Percentiles rank a stretch among this genome's conserved stretches.
Evolutionary conservation across 2,113 vertebrate species (phyloP).

Genomic region (Dromiciops gliroides): DNA sequence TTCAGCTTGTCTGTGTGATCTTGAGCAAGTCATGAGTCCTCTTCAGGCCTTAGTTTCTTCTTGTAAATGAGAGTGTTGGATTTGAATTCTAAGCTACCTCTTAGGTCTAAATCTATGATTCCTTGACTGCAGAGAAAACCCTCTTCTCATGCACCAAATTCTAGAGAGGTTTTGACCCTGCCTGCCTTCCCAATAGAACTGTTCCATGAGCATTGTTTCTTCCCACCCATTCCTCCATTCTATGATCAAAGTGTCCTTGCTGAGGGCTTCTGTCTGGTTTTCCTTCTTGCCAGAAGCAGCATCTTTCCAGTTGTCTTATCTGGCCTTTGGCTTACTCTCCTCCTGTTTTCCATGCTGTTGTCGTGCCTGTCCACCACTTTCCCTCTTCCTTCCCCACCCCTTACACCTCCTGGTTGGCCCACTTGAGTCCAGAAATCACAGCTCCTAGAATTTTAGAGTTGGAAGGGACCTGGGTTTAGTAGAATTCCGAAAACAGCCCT

Average conservation of each 20-base stretch:
- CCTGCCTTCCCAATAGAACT: background rate
- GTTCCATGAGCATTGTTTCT: background rate
- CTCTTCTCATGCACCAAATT: background rate
- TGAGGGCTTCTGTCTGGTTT: background rate
- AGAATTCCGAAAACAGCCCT: slow-evolving; percentile 30
- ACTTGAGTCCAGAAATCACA: background rate
- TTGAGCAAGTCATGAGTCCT: background rate
- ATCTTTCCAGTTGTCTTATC: background rate
- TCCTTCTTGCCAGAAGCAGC: background rate
- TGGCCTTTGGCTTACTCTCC: background rate
- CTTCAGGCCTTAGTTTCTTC: background rate
- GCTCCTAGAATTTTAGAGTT: background rate
- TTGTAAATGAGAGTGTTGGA: background rate
- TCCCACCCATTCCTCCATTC: background rate
- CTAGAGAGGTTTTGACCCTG: background rate
- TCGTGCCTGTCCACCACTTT: background rate
- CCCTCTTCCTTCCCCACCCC: background rate
- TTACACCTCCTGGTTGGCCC: background rate
- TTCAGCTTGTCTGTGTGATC: background rate
- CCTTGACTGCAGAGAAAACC: background rate
- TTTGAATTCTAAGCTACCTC: background rate
- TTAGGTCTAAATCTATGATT: background rate
- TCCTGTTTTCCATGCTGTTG: background rate
- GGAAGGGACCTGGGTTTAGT: background rate
- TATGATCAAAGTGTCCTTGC: background rate